A percentile compares a stretch with the other conserved stretches of the same genome.
phyloP scores from a whole-genome alignment of 2,113 vertebrate genomes.

The Eonycteris spelaea region DNA sequence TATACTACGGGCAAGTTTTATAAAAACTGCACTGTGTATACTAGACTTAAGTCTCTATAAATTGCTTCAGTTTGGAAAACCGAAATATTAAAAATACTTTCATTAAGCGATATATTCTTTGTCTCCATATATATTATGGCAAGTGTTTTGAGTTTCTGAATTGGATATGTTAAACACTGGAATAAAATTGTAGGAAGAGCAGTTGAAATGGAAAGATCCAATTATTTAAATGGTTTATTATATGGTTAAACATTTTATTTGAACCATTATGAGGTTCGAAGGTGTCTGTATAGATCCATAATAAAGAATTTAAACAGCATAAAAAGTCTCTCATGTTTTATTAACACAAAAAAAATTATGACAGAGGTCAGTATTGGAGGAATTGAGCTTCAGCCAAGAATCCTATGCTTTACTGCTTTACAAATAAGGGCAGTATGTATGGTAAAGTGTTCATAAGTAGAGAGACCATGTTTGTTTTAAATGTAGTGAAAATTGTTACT shows the following conservation, averaged over 20 bases:
- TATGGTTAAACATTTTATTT: not conserved
- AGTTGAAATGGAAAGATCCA: not conserved
- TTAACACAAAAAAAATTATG: not conserved
- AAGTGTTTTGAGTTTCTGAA: not conserved
- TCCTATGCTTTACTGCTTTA: not conserved
- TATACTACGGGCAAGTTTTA: slow-evolving; percentile 36
- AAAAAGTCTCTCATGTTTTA: not conserved
- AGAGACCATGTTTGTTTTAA: not conserved
- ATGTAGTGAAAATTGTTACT: not conserved
- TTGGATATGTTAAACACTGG: not conserved
- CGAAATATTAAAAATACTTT: slow-evolving; percentile 39
- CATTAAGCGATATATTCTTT: not conserved
- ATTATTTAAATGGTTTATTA: not conserved
- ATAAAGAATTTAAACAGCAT: not conserved
- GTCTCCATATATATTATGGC: not conserved
- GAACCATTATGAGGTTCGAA: not conserved
- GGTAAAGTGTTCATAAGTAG: not conserved
- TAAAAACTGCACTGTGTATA: not conserved
- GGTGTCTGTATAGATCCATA: not conserved
- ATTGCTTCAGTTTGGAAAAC: not conserved
- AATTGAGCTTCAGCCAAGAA: not conserved
- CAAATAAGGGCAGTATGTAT: not conserved
- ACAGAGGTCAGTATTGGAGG: not conserved
- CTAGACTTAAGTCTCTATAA: not conserved
- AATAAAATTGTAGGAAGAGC: not conserved